Base-by-base conservation (phyloP, 1,140 invertebrate species). In the Steinernema khuongi region DNA sequence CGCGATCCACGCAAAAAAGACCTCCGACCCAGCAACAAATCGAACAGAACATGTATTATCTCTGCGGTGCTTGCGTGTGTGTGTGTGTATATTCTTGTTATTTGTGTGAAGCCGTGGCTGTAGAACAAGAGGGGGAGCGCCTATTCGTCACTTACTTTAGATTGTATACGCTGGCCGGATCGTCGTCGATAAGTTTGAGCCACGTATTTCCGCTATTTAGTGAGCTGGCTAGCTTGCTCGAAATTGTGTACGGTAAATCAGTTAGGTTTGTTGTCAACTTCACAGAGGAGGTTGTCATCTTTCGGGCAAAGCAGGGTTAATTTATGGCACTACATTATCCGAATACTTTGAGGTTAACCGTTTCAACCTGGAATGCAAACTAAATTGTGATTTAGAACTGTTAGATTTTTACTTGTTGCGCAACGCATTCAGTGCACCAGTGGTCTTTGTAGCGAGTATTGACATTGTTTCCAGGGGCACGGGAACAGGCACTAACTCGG, bases 81-180 rank as follows among this genome's bases (percentile, higher is more conserved):
- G 36, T 41, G n/a, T 41, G 7, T 41, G 7, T 41, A n/a, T 74
- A 74, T 29, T 50, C 19, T 60, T n/a, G 2, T 1, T 69, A n/a
- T 74, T 4, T 70, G 19, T 68, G 74, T 74, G 19, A 67, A 11
- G 19, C 68, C 17, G 4, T 2, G n/a, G 36, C 7, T 7, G 36
- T 41, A 7, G 7, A 41, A n/a, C 76, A 76, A 31, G 18, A n/a
- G n/a, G n/a, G n/a, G n/a, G n/a, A n/a, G n/a, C n/a, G n/a, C n/a
- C n/a, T n/a, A n/a, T n/a, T n/a, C n/a, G n/a, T n/a, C 11, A 68
- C 7, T 72, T 36, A 85, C 82, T 81, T 82, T 19, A 84, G 68
- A 68, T 68, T 71, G 67, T 74, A 84, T 17, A 73, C 66, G 19
- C 74, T 78, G 36, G 73, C 75, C 26, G 75, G 41, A 67, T 77